Percentiles rank a stretch among this genome's conserved stretches.
These are phyloP conservation scores for Lamproptera curius DNA, from an alignment of 2,888 invertebrate species.

Conservation along the genomic window DNA sequence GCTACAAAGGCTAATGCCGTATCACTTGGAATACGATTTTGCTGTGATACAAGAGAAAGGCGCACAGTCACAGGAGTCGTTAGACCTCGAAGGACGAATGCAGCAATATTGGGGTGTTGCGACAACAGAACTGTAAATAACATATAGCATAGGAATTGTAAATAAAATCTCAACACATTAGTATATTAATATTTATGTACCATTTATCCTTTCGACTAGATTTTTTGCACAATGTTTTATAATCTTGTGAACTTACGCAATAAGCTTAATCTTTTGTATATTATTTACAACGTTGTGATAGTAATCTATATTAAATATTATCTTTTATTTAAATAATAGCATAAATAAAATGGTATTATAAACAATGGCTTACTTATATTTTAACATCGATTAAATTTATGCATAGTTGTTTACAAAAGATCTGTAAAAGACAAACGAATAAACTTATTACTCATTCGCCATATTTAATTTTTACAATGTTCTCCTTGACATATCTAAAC, in stretches of 20 bases:
- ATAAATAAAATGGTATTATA: constrained; percentile 31
- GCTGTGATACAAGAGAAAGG: constrained; percentile 88
- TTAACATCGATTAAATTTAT: constrained; percentile 21
- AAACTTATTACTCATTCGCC: not conserved
- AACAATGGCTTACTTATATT: constrained; percentile 27
- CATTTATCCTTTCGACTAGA: constrained; percentile 74
- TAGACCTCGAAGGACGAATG: constrained; percentile 90
- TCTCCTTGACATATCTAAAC: constrained; percentile 5
- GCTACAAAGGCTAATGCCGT: constrained; percentile 89
- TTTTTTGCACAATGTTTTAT: constrained; percentile 71
- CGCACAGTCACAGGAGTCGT: constrained; percentile 82
- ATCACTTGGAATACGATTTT: constrained; percentile 89
- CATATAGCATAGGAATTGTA: constrained; percentile 40
- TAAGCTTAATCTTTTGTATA: constrained; percentile 27
- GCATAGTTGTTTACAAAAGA: constrained; percentile 13
- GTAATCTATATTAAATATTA: constrained; percentile 41
- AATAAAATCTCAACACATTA: constrained; percentile 66
- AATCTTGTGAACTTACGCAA: constrained; percentile 64
- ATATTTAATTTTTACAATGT: not conserved
- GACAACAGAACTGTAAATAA: constrained; percentile 86
- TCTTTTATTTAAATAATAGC: constrained; percentile 23
- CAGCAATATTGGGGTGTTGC: constrained; percentile 95
- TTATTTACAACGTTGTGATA: constrained; percentile 61
- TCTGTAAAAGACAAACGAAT: no score
- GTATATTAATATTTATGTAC: constrained; percentile 59